A percentile compares a stretch with the other conserved stretches of the same genome.
These are phyloP conservation scores for Gallinago media DNA, from an alignment of 2,113 vertebrate species.

Conservation along the genomic window DNA sequence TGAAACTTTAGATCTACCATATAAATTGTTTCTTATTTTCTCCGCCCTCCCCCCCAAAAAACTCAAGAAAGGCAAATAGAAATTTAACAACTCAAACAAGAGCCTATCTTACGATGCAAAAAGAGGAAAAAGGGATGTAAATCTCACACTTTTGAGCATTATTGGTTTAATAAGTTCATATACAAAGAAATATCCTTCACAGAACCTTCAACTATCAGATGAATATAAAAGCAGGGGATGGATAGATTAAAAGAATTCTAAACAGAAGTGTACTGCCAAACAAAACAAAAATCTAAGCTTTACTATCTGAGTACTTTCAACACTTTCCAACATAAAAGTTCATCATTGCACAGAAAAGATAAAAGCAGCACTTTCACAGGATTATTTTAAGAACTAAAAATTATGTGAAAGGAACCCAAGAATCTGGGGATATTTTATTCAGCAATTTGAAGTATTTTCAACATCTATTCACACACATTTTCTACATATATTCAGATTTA, in stretches of 20 bases:
- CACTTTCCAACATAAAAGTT: conserved; percentile 80
- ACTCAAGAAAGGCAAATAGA: conserved; percentile 83
- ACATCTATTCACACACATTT: neutral
- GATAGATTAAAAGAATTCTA: conserved; percentile 91
- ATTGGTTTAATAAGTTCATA: conserved; percentile 81
- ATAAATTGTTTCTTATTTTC: conserved; percentile 91
- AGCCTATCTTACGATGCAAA: conserved; percentile 75
- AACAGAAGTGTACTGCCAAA: conserved; percentile 88
- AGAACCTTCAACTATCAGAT: conserved; percentile 83
- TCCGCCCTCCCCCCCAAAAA: conserved; percentile 61
- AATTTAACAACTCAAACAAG: conserved; percentile 86
- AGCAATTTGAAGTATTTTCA: conserved; percentile 56
- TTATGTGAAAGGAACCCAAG: conserved; percentile 54
- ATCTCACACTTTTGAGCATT: conserved; percentile 53
- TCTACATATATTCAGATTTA: neutral
- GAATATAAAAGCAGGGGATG: conserved; percentile 78
- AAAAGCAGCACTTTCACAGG: conserved; percentile 75
- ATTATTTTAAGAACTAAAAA: conserved; percentile 70
- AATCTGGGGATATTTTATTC: conserved; percentile 50
- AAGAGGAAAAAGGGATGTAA: conserved; percentile 22
- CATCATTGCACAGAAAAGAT: conserved; percentile 72
- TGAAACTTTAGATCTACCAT: conserved; percentile 97
- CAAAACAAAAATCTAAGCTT: conserved; percentile 85
- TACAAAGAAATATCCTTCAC: conserved; percentile 80
- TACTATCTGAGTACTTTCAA: conserved; percentile 78